These are phyloP conservation scores for Scolopax mira DNA, from an alignment of 2,113 vertebrate species.

Conservation along the genomic window DNA sequence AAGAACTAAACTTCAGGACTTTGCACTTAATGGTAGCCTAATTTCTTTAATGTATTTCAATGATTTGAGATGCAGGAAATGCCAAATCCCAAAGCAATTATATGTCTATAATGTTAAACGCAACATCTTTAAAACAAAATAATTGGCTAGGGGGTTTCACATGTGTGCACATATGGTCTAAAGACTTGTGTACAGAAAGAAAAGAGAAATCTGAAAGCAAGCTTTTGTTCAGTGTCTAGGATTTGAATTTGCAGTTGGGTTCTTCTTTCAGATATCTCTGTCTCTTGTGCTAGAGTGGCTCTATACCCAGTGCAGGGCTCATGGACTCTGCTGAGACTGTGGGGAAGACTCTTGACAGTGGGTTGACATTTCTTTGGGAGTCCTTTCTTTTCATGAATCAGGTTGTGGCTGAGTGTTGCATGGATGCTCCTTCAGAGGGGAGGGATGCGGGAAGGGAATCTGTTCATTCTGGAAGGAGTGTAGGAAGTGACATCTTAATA, in stretches of 20 bases:
- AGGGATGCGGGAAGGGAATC: neutral
- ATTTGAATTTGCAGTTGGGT: neutral
- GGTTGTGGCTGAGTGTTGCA: neutral
- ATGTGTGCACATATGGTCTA: neutral
- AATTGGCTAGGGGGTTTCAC: neutral
- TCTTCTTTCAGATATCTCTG: neutral
- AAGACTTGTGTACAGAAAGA: neutral
- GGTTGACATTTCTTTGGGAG: neutral
- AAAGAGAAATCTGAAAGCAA: neutral
- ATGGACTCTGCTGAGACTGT: neutral
- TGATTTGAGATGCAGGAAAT: neutral
- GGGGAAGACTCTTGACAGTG: neutral
- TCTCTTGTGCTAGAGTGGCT: neutral
- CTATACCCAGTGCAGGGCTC: neutral
- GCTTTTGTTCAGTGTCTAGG: neutral
- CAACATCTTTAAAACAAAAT: neutral
- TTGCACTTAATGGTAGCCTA: neutral
- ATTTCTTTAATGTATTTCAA: neutral
- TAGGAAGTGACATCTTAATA: neutral
- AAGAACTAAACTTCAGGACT: neutral
- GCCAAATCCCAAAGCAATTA: neutral
- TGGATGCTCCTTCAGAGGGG: neutral
- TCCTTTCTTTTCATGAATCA: neutral
- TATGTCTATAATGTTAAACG: neutral
- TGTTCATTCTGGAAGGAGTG: neutral